Conservation (phyloP, 2,113 vertebrate genomes). For the Vidua macroura region DNA sequence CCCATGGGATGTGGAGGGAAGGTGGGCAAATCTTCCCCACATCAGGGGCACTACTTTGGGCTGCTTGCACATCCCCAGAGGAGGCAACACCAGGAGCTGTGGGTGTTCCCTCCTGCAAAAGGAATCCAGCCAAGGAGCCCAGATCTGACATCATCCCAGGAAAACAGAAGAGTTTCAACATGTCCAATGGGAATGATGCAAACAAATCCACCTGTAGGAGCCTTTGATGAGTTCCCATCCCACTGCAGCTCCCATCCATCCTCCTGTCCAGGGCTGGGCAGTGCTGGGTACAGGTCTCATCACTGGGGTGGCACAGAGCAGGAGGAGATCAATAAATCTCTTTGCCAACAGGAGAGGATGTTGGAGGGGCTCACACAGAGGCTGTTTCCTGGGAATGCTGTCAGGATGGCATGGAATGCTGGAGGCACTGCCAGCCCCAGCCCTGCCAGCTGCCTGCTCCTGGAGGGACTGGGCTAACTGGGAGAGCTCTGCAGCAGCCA, state of each 20-base stretch:
- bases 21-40: background rate
- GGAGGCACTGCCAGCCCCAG: background rate
- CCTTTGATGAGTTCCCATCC: background rate
- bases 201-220: background rate
- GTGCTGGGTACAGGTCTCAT: background rate
- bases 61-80: background rate
- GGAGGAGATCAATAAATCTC: background rate
- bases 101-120: background rate
- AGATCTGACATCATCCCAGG: background rate
- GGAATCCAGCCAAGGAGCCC: background rate
- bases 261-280: background rate
- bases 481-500: background rate
- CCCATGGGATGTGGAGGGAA: background rate
- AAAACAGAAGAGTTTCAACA: background rate
- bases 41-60: background rate
- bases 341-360: background rate
- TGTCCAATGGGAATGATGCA: background rate
- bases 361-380: background rate
- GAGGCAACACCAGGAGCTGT: background rate
- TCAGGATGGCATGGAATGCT: background rate
- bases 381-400: background rate
- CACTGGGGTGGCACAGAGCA: background rate
- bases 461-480: background rate
- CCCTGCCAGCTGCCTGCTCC: background rate
- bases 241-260: background rate